phyloP scores from a whole-genome alignment of 2,797 vertebrate genomes.

The Loriculus beryllinus region DNA sequence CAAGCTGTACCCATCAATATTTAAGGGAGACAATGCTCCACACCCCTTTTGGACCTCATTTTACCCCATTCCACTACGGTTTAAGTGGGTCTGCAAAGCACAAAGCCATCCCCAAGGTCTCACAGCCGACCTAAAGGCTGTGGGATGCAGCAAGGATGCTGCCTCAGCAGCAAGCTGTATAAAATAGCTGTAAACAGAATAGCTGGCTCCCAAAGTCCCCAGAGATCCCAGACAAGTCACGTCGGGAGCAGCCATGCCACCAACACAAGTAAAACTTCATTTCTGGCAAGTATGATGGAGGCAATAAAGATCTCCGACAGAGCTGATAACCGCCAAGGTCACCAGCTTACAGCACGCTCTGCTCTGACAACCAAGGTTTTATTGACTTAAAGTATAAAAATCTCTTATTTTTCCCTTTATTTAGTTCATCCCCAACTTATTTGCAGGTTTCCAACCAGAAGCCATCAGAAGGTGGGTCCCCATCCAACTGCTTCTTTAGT shows the following conservation, averaged over 20 bases:
- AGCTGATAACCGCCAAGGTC: constrained; percentile 19
- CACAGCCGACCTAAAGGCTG: no score
- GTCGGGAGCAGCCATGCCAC: background rate
- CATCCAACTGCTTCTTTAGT: background rate
- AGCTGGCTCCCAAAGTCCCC: background rate
- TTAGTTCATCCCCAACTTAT: background rate
- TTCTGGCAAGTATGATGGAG: background rate
- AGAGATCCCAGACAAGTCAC: background rate
- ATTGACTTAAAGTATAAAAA: background rate
- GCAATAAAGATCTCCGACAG: background rate
- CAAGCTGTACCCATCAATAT: background rate
- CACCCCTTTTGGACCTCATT: background rate
- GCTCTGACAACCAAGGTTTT: background rate
- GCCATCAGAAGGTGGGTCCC: background rate
- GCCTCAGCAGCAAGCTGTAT: background rate
- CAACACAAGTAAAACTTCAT: background rate
- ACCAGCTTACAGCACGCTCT: background rate
- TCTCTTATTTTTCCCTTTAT: background rate
- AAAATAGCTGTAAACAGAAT: background rate
- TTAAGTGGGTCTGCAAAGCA: background rate
- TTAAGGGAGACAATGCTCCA: background rate
- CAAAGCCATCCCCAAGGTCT: rapidly evolving
- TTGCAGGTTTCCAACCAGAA: background rate
- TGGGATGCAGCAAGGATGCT: background rate
- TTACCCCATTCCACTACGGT: rapidly evolving